Evolutionary conservation across 2,113 vertebrate genomes (phyloP).

Genomic region (Synodontis membranacea): DNA sequence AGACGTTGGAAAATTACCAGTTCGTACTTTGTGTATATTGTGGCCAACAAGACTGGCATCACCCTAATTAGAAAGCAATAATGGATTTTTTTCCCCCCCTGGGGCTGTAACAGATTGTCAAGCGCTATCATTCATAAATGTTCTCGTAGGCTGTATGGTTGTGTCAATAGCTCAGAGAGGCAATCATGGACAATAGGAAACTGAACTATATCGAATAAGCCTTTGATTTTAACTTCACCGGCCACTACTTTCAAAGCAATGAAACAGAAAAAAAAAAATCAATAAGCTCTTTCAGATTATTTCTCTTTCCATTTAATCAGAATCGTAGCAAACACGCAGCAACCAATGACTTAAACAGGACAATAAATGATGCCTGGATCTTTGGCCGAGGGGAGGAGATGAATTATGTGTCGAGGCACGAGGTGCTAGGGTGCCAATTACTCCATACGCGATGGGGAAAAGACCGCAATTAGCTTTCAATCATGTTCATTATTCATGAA

Average conservation of each 20-base stretch:
- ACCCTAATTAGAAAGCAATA: slow-evolving; percentile 13
- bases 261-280: slow-evolving; percentile 9
- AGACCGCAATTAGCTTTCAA: slow-evolving; percentile 52
- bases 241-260: slow-evolving; percentile 14
- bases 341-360: slow-evolving; percentile 31
- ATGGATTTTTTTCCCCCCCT: neutral
- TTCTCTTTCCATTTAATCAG: slow-evolving; percentile 29
- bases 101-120: neutral
- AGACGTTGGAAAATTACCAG: neutral
- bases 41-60: neutral
- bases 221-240: slow-evolving; percentile 19
- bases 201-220: neutral
- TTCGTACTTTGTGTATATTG: neutral
- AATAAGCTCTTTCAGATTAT: slow-evolving; percentile 14
- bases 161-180: neutral
- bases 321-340: neutral
- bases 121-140: neutral
- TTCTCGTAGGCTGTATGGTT: neutral
- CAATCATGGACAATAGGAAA: neutral
- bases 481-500: slow-evolving; percentile 28
- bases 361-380: slow-evolving; percentile 56
- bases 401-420: slow-evolving; percentile 53
- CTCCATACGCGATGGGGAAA: slow-evolving; percentile 35
- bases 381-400: slow-evolving; percentile 38
- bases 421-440: slow-evolving; percentile 37